Percentiles rank a stretch among this genome's conserved stretches.
These are phyloP conservation scores for Botrylloides violaceus DNA, from an alignment of 23 tunicate species.

Conservation along the genomic window DNA sequence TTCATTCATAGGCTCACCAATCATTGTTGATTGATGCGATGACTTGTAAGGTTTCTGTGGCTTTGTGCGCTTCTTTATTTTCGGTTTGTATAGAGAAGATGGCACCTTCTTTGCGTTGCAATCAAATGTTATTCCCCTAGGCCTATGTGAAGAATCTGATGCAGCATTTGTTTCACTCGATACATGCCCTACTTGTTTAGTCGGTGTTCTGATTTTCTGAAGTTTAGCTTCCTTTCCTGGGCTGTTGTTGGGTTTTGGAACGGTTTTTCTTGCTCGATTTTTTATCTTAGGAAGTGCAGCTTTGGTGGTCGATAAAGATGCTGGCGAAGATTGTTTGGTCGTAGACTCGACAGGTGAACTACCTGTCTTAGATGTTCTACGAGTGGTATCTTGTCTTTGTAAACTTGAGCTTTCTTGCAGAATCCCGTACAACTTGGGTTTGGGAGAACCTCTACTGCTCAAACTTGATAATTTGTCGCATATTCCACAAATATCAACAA, in stretches of 20 bases:
- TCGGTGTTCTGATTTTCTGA: conserved; percentile 28
- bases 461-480: neutral
- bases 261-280: conserved; percentile 71
- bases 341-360: neutral
- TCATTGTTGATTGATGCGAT: neutral
- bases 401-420: neutral
- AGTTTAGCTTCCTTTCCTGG: conserved; percentile 63
- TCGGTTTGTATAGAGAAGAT: neutral
- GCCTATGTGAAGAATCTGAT: neutral
- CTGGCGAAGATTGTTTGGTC: neutral
- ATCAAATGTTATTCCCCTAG: no score
- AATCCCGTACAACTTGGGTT: neutral
- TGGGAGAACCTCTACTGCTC: neutral
- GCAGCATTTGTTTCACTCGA: neutral
- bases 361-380: neutral
- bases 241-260: conserved; percentile 52
- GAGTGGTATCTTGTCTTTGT: neutral
- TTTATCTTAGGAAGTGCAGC: no score
- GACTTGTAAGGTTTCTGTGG: neutral
- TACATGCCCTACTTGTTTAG: neutral
- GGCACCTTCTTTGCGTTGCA: neutral
- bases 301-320: no score
- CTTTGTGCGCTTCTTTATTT: neutral
- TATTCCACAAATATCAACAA: neutral
- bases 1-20: neutral